Conservation (phyloP, 1,140 invertebrate species). For the Ceratina calcarata region DNA sequence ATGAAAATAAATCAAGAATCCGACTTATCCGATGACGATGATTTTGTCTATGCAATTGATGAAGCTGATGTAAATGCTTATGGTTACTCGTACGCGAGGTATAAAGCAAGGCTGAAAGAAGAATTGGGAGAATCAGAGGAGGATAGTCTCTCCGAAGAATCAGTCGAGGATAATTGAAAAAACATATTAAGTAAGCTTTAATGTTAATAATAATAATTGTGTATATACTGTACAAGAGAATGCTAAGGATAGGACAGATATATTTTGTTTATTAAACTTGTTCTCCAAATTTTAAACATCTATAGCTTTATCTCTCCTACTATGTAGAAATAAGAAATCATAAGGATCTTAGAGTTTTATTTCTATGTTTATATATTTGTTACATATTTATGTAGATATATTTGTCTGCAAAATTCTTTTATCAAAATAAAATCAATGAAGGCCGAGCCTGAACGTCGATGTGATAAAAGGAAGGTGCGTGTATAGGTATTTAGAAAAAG, state of each 20-base stretch:
- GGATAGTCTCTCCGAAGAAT: too few species aligned
- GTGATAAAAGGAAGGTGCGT: conserved; percentile 54
- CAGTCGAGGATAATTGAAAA: background rate
- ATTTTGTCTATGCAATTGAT: conserved; percentile 79
- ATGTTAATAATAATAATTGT: background rate
- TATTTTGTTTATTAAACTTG: background rate
- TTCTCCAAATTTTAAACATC: background rate
- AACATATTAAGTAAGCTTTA: too few species aligned
- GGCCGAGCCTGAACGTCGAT: conserved; percentile 64
- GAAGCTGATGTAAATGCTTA: conserved; percentile 79
- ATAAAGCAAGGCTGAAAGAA: conserved; percentile 77
- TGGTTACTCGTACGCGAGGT: conserved; percentile 82
- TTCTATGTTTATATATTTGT: conserved; percentile 76
- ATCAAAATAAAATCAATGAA: conserved; percentile 75
- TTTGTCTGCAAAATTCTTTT: conserved; percentile 76
- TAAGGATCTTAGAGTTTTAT: conserved; percentile 75
- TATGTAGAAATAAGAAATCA: conserved; percentile 27
- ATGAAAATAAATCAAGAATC: conserved; percentile 62
- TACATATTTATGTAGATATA: conserved; percentile 78
- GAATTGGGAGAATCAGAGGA: conserved; percentile 53
- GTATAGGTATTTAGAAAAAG: conserved; percentile 50
- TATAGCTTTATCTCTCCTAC: too few species aligned
- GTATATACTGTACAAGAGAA: too few species aligned
- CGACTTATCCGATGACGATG: conserved; percentile 76
- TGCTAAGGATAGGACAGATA: too few species aligned